Evolutionary conservation across 1,140 invertebrate genomes (phyloP).

Genomic region (Temnothorax longispinosus): DNA sequence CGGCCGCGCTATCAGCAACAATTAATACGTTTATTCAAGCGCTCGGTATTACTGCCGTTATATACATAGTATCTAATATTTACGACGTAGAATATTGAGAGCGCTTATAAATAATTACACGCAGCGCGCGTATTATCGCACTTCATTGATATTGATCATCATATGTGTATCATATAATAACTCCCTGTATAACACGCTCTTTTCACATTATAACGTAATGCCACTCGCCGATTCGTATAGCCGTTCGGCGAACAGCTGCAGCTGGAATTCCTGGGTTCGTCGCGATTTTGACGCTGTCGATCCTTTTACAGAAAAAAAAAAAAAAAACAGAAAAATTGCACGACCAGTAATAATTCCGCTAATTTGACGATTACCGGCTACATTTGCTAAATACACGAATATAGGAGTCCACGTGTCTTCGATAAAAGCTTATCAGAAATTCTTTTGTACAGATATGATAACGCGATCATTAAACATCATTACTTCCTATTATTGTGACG

Average conservation of each 20-base stretch:
- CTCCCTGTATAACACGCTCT: neutral
- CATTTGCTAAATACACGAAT: neutral
- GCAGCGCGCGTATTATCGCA: conserved; percentile 16
- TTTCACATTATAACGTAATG: conserved; percentile 4
- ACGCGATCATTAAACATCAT: neutral
- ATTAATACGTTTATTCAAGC: conserved; percentile 42
- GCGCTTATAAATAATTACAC: conserved; percentile 38
- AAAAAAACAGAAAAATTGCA: neutral
- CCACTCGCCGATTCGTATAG: neutral
- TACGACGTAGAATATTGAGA: neutral
- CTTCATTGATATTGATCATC: conserved; percentile 39
- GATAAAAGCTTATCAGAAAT: neutral
- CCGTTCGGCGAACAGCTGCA: neutral
- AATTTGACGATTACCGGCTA: neutral
- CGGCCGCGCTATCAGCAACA: conserved; percentile 3
- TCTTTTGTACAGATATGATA: neutral
- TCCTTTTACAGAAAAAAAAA: neutral
- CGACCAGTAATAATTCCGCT: neutral
- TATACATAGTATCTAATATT: conserved; percentile 22
- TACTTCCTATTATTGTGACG: neutral
- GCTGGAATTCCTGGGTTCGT: neutral
- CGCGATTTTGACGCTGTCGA: neutral
- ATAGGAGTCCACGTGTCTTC: neutral
- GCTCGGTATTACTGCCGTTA: neutral
- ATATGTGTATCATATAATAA: neutral